Evolutionary conservation across 2,797 vertebrate genomes (phyloP), one percentile per base, ranked within the genome.

Genomic region (Pseudotriccus pelzelni): DNA sequence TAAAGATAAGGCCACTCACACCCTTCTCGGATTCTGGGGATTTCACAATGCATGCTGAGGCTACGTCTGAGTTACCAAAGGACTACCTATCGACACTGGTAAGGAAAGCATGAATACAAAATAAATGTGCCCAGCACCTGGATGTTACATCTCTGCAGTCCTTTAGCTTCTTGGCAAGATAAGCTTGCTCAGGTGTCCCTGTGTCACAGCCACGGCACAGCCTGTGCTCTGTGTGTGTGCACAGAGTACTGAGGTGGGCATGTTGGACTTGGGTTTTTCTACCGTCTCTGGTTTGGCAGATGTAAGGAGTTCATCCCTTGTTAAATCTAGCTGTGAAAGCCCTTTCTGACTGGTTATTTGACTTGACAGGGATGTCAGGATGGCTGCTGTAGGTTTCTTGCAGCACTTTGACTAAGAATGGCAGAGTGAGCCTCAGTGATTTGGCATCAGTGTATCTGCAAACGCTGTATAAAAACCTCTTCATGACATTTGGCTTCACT

Each of bases 11-110:
- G 91, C 99, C 99, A 2, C 98, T 99, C 67, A 99, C 99, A 0
- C 99, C 99, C 62, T 99, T 99, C 88, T 99, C 99, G 0, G 99
- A 99, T 97, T 99, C 99, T 12, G 99, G 99, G 32, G 99, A 99
- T 94, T 98, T 96, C 91, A 84, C 98, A 79, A 96, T 98, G 91
- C 97, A 96, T 1, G 1, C 90, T 3, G 98, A 98, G 32, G 97
- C 98, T 20, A 60, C 94, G 0, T 81, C 96, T 1, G 98, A 99
- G 53, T 86, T 98, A 59, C 98, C 98, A n/a, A 99, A 98, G 97
- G 99, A 99, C 97, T 98, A 97, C 55, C 97, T 99, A 16, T 99
- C 99, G 2, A 99, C 99, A 3, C 97, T 99, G 99, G 99, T 99
- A 97, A 98, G 99, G 80, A 89, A 72, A 60, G 39, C 24, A 3